Evolutionary conservation across 2,113 vertebrate species (phyloP).

Genomic region (Toxotes chatareus): DNA sequence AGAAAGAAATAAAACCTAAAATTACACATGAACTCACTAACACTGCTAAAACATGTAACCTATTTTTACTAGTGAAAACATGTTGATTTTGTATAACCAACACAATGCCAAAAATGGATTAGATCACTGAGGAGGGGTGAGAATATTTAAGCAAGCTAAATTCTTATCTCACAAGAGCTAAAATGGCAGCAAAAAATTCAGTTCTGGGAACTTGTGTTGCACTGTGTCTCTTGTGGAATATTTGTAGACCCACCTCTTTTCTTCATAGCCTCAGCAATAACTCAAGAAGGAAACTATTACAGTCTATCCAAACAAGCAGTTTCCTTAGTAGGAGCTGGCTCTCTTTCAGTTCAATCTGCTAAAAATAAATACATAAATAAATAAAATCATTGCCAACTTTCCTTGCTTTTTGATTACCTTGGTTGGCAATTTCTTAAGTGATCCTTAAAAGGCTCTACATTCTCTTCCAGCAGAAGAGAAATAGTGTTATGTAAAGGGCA

Average conservation of each 20-base stretch:
- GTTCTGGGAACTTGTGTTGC: too few relatives aligned
- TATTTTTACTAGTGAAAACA: not conserved
- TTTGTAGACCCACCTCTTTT: not conserved
- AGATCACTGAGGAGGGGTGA: too few relatives aligned
- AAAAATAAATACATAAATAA: not conserved
- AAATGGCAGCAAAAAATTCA: too few relatives aligned
- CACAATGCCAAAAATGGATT: too few relatives aligned
- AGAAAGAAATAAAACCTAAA: not conserved
- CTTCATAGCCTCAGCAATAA: not conserved
- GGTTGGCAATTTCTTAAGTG: conserved; percentile 36
- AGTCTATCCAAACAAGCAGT: conserved; percentile 31
- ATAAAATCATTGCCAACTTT: not conserved
- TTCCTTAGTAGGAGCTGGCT: conserved; percentile 17
- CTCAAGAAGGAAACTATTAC: conserved; percentile 15
- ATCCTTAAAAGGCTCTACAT: not conserved
- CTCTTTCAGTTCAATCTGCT: conserved; percentile 7
- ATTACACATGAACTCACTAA: not conserved
- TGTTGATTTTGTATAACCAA: not conserved
- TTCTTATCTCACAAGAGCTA: too few relatives aligned
- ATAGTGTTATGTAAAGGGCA: not conserved
- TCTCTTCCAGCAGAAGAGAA: not conserved
- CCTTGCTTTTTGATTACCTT: conserved; percentile 23
- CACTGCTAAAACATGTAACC: not conserved
- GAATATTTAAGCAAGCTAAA: too few relatives aligned
- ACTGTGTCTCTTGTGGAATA: not conserved